phyloP scores from a whole-genome alignment of 2,797 vertebrate species.

The Halcyon badia region DNA sequence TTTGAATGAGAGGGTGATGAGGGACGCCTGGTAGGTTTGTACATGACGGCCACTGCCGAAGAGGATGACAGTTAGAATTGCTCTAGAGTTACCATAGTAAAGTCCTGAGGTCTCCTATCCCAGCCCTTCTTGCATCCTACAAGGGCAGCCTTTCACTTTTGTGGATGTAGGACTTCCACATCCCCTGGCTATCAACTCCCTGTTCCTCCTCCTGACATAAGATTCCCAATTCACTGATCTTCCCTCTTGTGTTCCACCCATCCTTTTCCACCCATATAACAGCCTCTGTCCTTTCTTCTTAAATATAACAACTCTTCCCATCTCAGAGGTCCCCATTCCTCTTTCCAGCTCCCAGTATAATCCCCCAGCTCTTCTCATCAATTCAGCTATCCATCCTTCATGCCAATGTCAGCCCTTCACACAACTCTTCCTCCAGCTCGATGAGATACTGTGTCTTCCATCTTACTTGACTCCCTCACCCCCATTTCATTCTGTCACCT shows the following conservation, averaged over 20 bases:
- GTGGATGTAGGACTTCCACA: not conserved
- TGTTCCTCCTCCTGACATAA: not conserved
- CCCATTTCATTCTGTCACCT: not conserved
- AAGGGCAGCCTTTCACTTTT: not conserved
- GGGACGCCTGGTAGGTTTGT: not conserved
- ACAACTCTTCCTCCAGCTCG: not conserved
- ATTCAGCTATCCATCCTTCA: not conserved
- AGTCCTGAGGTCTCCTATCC: too few relatives aligned
- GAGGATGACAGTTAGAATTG: not conserved
- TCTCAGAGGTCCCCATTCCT: not conserved
- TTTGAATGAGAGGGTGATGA: not conserved
- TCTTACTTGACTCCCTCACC: not conserved
- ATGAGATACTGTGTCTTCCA: not conserved
- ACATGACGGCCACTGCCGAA: rapidly evolving
- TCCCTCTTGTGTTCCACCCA: rapidly evolving
- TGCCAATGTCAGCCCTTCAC: not conserved
- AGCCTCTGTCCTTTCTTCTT: not conserved
- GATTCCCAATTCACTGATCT: not conserved
- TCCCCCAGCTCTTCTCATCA: not conserved
- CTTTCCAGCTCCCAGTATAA: not conserved
- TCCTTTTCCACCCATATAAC: not conserved
- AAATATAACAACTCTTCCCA: not conserved
- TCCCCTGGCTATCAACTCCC: not conserved
- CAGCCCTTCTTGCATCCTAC: not conserved
- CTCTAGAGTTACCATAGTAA: not conserved